Evolutionary conservation across 2,113 vertebrate species (phyloP).

Genomic region (Leptocoma aspasia): DNA sequence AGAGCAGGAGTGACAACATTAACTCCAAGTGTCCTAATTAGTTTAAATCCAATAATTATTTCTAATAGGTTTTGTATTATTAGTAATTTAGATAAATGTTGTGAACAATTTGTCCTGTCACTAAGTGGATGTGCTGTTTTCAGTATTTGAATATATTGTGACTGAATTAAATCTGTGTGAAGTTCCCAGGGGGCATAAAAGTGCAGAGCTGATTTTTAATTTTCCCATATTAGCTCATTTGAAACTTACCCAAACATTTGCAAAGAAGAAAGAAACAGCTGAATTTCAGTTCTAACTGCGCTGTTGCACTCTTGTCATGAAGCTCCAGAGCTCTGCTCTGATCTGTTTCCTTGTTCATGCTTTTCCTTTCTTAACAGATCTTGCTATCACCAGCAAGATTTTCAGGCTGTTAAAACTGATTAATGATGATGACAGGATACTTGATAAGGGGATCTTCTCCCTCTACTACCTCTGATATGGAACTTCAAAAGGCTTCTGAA

Average conservation of each 20-base stretch:
- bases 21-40: background rate
- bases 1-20: background rate
- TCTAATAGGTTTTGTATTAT: background rate
- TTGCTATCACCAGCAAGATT: background rate
- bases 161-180: background rate
- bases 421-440: background rate
- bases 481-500: slow-evolving; percentile 23
- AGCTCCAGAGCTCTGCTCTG: background rate
- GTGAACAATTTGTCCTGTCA: background rate
- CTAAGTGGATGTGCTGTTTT: background rate
- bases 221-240: background rate
- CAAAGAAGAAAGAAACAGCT: background rate
- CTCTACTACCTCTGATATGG: background rate
- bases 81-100: background rate
- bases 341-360: background rate
- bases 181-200: background rate
- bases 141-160: background rate
- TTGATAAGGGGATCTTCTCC: background rate
- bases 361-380: background rate
- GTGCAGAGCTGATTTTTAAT: background rate
- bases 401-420: background rate
- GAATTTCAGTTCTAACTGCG: background rate
- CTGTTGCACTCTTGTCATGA: background rate
- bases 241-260: background rate
- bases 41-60: background rate